These are phyloP conservation scores for Gallinago media DNA, from an alignment of 2,113 vertebrate genomes.

Conservation along the genomic window DNA sequence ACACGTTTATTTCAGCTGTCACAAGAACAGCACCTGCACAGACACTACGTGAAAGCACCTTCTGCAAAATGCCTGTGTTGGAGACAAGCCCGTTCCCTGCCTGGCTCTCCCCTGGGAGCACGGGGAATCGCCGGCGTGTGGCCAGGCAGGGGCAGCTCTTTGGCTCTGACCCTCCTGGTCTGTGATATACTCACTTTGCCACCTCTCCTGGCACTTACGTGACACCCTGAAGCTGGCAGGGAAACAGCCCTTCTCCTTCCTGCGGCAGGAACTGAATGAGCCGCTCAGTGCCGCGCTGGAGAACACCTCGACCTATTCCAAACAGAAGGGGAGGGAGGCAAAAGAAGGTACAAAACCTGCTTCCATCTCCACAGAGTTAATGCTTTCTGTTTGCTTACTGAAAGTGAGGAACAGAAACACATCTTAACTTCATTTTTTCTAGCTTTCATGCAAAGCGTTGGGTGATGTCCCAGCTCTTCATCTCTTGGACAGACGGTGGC, in stretches of 20 bases:
- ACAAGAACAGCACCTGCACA: not conserved
- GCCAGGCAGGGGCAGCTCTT: not conserved
- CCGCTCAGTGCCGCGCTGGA: fast-evolving
- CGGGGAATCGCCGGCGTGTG: fast-evolving
- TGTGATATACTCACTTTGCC: not conserved
- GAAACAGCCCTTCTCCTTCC: not conserved
- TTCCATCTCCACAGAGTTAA: not conserved
- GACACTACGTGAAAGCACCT: fast-evolving
- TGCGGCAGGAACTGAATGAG: not conserved
- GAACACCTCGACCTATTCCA: not conserved
- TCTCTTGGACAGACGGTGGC: fast-evolving
- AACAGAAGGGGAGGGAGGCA: fast-evolving
- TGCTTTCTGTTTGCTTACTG: not conserved
- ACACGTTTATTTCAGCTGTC: not conserved
- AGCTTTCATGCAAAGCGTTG: not conserved
- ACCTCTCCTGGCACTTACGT: not conserved
- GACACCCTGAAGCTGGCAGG: fast-evolving
- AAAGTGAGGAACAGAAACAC: not conserved
- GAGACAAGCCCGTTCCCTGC: too few relatives aligned
- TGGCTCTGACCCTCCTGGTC: not conserved
- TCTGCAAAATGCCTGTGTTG: fast-evolving
- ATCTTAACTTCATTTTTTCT: not conserved
- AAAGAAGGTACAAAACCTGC: not conserved
- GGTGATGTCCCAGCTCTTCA: not conserved
- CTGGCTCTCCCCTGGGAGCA: not conserved